Conservation (phyloP, 2,888 invertebrate genomes). For the Mimas tiliae region DNA sequence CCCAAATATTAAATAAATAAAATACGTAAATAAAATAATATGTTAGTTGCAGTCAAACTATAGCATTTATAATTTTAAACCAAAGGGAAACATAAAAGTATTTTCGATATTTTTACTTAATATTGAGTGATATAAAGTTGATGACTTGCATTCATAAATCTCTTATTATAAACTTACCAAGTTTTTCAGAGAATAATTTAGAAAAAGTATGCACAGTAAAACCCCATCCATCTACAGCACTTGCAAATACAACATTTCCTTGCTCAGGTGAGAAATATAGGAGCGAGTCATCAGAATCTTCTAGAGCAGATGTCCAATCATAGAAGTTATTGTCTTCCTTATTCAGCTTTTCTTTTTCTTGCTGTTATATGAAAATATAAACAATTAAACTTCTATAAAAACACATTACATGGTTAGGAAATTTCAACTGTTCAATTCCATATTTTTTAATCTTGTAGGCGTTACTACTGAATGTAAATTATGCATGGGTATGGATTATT, state of each 20-base stretch:
- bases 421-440: too few relatives aligned
- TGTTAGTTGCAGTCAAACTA: too few relatives aligned
- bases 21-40: too few relatives aligned
- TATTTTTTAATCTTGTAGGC: too few relatives aligned
- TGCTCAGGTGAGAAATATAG: conserved; percentile 97
- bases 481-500: too few relatives aligned
- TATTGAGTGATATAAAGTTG: too few relatives aligned
- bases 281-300: conserved; percentile 93
- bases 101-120: too few relatives aligned
- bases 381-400: neutral
- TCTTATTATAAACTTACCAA: conserved; percentile 68
- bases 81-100: too few relatives aligned
- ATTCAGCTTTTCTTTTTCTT: conserved; percentile 51
- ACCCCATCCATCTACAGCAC: conserved; percentile 97
- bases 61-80: too few relatives aligned
- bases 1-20: neutral
- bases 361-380: conserved; percentile 44
- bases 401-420: neutral
- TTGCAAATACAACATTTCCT: conserved; percentile 98
- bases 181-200: conserved; percentile 88
- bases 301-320: conserved; percentile 92
- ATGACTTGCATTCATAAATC: too few relatives aligned
- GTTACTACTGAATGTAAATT: too few relatives aligned
- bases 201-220: conserved; percentile 93
- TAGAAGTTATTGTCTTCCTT: conserved; percentile 74